phyloP scores from a whole-genome alignment of 2,888 invertebrate genomes.

The Latheticus oryzae region DNA sequence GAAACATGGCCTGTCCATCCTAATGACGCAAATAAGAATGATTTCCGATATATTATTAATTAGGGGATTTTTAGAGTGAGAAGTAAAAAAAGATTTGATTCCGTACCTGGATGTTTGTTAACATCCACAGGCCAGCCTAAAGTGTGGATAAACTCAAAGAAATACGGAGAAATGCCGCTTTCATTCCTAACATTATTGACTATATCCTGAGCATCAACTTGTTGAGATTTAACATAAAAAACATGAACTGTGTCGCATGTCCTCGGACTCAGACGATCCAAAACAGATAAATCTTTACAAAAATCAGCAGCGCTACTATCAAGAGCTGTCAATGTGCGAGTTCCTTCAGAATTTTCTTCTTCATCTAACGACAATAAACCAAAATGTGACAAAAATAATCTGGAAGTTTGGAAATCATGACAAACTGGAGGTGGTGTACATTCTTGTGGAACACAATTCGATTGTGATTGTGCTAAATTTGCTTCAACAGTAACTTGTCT shows the following conservation, averaged over 20 bases:
- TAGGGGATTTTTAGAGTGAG: too few species aligned
- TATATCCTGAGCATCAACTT: conserved; percentile 81
- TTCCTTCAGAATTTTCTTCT: conserved; percentile 54
- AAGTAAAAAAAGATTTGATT: too few species aligned
- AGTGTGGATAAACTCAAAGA: conserved; percentile 73
- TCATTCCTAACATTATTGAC: conserved; percentile 76
- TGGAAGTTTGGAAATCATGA: conserved; percentile 94
- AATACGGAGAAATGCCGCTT: conserved; percentile 67
- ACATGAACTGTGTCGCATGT: conserved; percentile 93
- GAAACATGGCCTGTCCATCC: conserved; percentile 90
- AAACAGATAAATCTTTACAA: conserved; percentile 78
- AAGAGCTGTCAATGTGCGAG: conserved; percentile 76
- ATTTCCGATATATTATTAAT: too few species aligned
- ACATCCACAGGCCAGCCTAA: conserved; percentile 92
- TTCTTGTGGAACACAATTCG: conserved; percentile 69
- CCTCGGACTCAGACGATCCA: conserved; percentile 89
- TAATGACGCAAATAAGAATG: conserved; percentile 1
- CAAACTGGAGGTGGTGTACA: conserved; percentile 84
- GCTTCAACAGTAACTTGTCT: conserved; percentile 71
- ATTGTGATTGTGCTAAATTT: conserved; percentile 54
- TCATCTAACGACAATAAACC: conserved; percentile 82
- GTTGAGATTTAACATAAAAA: conserved; percentile 92
- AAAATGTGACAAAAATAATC: conserved; percentile 95
- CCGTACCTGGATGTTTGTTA: conserved; percentile 82
- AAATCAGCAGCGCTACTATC: conserved; percentile 80